These are phyloP conservation scores for Pristis pectinata DNA, from an alignment of 2,797 vertebrate genomes.

Conservation along the genomic window DNA sequence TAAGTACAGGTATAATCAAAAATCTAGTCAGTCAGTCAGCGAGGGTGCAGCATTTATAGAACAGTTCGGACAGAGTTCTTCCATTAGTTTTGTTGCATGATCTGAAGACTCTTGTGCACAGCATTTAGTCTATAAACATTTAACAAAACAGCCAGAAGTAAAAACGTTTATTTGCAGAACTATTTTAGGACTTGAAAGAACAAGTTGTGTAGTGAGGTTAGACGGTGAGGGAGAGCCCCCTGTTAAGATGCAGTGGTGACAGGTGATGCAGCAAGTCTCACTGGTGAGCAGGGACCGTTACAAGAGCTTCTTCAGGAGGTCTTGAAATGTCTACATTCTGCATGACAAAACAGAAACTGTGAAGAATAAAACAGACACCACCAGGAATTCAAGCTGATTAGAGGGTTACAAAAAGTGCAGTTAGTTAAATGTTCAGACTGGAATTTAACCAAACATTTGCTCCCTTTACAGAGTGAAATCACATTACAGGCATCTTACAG, in stretches of 20 bases:
- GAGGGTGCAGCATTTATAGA: neutral
- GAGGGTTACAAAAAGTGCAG: neutral
- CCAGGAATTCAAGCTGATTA: neutral
- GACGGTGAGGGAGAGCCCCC: neutral
- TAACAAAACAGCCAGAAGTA: slow-evolving; percentile 5
- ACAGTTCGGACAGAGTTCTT: neutral
- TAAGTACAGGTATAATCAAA: neutral
- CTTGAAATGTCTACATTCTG: slow-evolving; percentile 71
- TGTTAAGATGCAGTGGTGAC: neutral
- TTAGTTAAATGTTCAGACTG: neutral
- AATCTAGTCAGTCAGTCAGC: neutral
- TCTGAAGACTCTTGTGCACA: neutral
- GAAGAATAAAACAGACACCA: neutral
- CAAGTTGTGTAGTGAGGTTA: neutral
- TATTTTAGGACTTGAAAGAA: slow-evolving; percentile 28
- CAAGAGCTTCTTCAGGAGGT: slow-evolving; percentile 62
- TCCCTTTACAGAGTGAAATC: neutral
- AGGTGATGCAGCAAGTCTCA: slow-evolving; percentile 50
- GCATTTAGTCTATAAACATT: neutral
- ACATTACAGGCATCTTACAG: neutral
- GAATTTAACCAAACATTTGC: too few species aligned
- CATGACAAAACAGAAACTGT: slow-evolving; percentile 43
- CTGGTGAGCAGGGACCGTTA: slow-evolving; percentile 66
- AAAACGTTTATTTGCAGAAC: neutral
- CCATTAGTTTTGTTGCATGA: neutral